Base-by-base conservation (phyloP, 2,888 invertebrate species). In the Scaptomyza caliginosa region DNA sequence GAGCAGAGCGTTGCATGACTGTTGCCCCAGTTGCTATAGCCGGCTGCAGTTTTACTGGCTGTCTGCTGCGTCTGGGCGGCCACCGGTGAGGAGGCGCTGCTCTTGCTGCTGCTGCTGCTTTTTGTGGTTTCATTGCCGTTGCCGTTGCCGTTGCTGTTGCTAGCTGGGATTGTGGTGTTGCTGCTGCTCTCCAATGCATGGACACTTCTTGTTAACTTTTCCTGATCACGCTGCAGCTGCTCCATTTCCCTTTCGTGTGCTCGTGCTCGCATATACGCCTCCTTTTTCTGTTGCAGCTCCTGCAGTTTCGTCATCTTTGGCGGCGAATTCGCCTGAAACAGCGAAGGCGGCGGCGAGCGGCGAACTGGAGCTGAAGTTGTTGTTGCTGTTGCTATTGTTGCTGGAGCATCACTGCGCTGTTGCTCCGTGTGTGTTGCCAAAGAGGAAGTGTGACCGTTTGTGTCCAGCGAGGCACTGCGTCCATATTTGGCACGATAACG, bases 1-100 rank as follows among this genome's bases (percentile, higher is more conserved):
- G 83, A 68, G 43, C 81, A 73, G 36, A 89, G 60, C 1, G 81
- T 75, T 4, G 78, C 63, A 51, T 89, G 90, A n/a, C 75, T 77
- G 45, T 48, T 88, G 17, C 67, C 72, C 89, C 89, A 89, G 45
- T 90, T 90, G 54, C 67, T 58, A 49, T 89, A 89, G 34, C 76
- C 80, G 1, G 84, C 86, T 6, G 42, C 39, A 3, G 54, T 39
- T 30, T 85, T 74, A 43, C 24, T 58, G 4, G 17, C 28, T 2
- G 77, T 19, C 26, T 60, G 36, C 1, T 62, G 59, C 8, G 56
- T 26, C 10, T 46, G 5, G 5, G 46, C 36, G 1, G 71, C 30
- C 4, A 36, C 32, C 2, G 57, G 36, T 5, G 67, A 30, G 7
- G 62, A 19, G 13, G 58, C 28, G 13, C 17, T 62, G 48, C 43